Percentiles rank a stretch among this genome's conserved stretches.
These are phyloP conservation scores for Cyrtonyx montezumae DNA, from an alignment of 2,113 vertebrate genomes.

Conservation along the genomic window DNA sequence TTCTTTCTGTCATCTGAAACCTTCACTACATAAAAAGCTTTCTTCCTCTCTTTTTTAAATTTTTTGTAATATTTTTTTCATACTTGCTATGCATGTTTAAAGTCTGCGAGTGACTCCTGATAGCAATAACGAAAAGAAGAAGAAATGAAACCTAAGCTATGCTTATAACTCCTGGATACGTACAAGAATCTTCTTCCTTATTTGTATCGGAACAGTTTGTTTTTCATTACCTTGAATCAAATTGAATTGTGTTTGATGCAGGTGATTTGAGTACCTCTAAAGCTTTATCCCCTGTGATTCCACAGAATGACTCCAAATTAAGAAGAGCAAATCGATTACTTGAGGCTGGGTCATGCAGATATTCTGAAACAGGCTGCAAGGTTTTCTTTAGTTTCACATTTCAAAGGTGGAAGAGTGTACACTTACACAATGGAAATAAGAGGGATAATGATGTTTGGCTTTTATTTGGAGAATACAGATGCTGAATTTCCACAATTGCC, in stretches of 20 bases:
- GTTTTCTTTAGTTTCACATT: neutral
- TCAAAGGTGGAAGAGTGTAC: neutral
- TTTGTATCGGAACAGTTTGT: neutral
- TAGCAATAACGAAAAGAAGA: neutral
- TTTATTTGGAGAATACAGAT: neutral
- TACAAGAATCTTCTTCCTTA: neutral
- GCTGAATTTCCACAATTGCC: neutral
- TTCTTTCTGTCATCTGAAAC: neutral
- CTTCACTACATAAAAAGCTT: neutral
- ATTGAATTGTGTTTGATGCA: neutral
- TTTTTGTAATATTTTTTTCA: neutral
- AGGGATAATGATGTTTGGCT: neutral
- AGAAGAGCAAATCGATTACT: neutral
- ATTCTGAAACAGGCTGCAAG: neutral
- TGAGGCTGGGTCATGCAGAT: neutral
- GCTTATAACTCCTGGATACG: neutral
- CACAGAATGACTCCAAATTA: neutral
- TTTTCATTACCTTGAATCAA: neutral
- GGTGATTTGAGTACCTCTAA: neutral
- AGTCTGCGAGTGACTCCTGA: neutral
- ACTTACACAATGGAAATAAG: neutral
- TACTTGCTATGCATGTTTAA: neutral
- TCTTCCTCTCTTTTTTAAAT: neutral
- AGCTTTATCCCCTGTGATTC: neutral
- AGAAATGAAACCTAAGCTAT: neutral